Evolutionary conservation across 2,888 invertebrate species (phyloP), one percentile per base, ranked within the genome.

Genomic region (Eugnorisma glareosa): DNA sequence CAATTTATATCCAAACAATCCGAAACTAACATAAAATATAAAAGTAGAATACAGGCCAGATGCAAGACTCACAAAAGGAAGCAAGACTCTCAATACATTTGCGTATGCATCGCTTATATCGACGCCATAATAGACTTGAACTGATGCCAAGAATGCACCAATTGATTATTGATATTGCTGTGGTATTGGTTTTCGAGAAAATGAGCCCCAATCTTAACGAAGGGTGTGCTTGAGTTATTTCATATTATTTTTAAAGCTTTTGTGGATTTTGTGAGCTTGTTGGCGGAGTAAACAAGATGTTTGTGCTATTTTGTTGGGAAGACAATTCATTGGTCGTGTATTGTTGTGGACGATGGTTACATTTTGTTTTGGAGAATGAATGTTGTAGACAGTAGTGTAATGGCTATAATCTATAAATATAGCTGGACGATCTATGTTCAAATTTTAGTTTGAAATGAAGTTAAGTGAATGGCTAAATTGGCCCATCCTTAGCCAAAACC

Each of bases 111-210:
- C 92, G 92, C 91, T 91, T 92, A 93, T 91, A 91, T 90, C 89
- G 88, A 82, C 87, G 88, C 87, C 85, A 89, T 96, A 96, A 96
- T 96, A 95, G 96, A 96, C 93, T 96, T 96, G 96, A 96, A 95
- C 92, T 90, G 86, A 86, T 90, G 96, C 96, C 96, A 96, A 96
- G 94, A 96, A 96, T 96, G 94, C 95, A 94, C 93, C 95, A 95
- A 96, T 96, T 96, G 96, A 96, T 96, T 96, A 96, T 96, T 95
- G 96, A 96, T 96, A 96, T 96, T 94, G 95, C 94, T 92, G 94
- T 94, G 93, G 92, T 94, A 95, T 94, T 94, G 94, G 93, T 94
- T 94, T 93, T 93, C 91, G 91, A 92, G 93, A 92, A 94, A 93
- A 93, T 93, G 92, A 93, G 90, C 91, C 90, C 85, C 79, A 79